Conservation (phyloP, 1,140 invertebrate genomes). For the Protaetia brevitarsis region DNA sequence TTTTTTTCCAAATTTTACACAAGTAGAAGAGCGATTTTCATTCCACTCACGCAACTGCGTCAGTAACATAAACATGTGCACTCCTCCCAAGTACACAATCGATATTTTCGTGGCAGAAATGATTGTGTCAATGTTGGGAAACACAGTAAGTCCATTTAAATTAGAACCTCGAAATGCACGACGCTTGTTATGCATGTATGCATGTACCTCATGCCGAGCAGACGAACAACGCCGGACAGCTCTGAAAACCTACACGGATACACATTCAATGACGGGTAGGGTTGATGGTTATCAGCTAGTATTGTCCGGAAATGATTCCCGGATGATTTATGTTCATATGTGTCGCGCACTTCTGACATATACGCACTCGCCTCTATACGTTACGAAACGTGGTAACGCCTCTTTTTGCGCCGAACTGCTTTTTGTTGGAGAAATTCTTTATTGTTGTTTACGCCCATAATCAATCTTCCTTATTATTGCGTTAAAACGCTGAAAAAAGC, state of each 20-base stretch:
- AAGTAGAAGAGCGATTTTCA: too few species aligned
- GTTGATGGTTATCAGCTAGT: conserved; percentile 6
- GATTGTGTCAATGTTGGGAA: not conserved
- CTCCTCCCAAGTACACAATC: conserved; percentile 3
- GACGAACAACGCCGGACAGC: not conserved
- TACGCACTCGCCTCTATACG: not conserved
- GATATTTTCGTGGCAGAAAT: not conserved
- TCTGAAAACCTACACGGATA: conserved; percentile 12
- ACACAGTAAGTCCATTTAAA: conserved; percentile 13
- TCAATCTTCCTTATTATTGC: conserved; percentile 1
- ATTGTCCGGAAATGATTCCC: conserved; percentile 7
- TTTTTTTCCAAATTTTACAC: too few species aligned
- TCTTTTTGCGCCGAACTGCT: not conserved
- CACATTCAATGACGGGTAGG: not conserved
- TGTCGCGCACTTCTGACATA: not conserved
- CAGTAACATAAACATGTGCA: too few species aligned
- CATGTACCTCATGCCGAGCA: conserved; percentile 1
- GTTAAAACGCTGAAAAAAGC: conserved; percentile 1
- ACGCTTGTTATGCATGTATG: conserved; percentile 8
- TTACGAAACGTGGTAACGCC: not conserved
- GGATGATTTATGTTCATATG: conserved; percentile 4
- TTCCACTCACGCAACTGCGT: too few species aligned
- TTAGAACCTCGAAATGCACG: not conserved
- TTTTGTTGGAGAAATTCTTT: conserved; percentile 1
- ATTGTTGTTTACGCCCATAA: conserved; percentile 7